phyloP scores from a whole-genome alignment of 2,797 vertebrate species.

The Neosilurus mollespiculum region DNA sequence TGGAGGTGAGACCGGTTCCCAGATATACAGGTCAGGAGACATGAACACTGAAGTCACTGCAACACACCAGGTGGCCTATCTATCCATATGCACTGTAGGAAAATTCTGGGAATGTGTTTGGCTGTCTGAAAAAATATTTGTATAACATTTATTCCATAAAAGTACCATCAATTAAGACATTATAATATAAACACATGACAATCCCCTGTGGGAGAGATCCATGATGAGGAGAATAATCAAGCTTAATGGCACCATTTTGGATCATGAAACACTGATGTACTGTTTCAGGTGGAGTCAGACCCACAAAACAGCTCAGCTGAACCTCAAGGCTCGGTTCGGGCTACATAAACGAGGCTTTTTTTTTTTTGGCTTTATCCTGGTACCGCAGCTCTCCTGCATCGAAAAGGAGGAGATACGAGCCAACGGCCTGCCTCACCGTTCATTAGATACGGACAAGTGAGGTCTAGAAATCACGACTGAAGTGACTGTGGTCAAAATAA shows the following conservation, averaged over 20 bases:
- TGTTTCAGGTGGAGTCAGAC: not conserved
- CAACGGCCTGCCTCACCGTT: slow-evolving; percentile 14
- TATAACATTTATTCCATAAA: not conserved
- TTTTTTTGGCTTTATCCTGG: not conserved
- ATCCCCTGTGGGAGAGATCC: not conserved
- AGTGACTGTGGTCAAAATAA: not conserved
- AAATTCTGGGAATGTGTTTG: not conserved
- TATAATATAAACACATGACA: not conserved
- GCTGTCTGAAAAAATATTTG: slow-evolving; percentile 6
- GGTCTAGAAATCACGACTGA: slow-evolving; percentile 30
- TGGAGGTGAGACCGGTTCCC: not conserved
- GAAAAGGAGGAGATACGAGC: not conserved
- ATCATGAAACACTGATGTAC: not conserved
- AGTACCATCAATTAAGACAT: not conserved
- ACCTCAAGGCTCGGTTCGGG: not conserved
- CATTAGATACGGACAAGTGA: slow-evolving; percentile 22
- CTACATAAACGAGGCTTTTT: not conserved
- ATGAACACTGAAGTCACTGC: not conserved
- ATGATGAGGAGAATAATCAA: not conserved
- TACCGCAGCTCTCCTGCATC: not conserved
- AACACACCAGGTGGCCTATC: too few relatives aligned
- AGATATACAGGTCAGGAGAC: not conserved
- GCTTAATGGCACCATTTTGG: not conserved
- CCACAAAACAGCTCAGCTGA: not conserved
- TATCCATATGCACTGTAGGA: not conserved